These are phyloP conservation scores for Enteromius radiatus DNA, from an alignment of 2,797 vertebrate genomes.

Conservation along the genomic window DNA sequence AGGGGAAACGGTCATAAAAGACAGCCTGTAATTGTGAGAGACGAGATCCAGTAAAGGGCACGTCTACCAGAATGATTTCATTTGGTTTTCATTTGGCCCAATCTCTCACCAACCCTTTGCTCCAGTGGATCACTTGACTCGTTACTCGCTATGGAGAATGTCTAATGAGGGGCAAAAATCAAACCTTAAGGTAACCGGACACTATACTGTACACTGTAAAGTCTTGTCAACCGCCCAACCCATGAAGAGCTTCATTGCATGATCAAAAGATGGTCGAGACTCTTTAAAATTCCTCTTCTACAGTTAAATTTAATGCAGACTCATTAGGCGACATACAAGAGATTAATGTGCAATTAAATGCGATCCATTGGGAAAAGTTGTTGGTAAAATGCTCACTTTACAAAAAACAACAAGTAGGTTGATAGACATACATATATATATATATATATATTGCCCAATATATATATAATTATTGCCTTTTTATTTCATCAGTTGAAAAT, in stretches of 20 bases:
- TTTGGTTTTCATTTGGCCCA: conserved; percentile 58
- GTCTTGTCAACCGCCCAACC: conserved; percentile 68
- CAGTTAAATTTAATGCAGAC: conserved; percentile 82
- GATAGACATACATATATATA: neutral
- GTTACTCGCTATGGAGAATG: conserved; percentile 69
- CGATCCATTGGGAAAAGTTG: conserved; percentile 72
- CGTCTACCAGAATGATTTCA: conserved; percentile 52
- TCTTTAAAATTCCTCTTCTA: conserved; percentile 85
- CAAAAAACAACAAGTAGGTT: conserved; percentile 30
- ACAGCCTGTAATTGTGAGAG: conserved; percentile 41
- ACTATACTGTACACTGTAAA: conserved; percentile 85
- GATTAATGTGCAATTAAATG: conserved; percentile 85
- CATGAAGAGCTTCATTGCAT: conserved; percentile 74
- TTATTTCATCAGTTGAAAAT: neutral
- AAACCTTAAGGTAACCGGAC: conserved; percentile 77
- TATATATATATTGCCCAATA: too few species aligned
- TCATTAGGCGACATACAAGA: conserved; percentile 85
- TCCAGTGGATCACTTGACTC: conserved; percentile 53
- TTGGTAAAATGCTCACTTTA: conserved; percentile 43
- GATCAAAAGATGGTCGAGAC: conserved; percentile 83
- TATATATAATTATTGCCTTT: too few species aligned
- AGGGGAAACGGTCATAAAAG: conserved; percentile 35
- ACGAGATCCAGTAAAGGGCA: conserved; percentile 49
- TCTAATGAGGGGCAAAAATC: conserved; percentile 81
- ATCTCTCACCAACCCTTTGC: conserved; percentile 41